Base-by-base conservation (phyloP, 2,113 vertebrate species). In the Amphiprion ocellaris region DNA sequence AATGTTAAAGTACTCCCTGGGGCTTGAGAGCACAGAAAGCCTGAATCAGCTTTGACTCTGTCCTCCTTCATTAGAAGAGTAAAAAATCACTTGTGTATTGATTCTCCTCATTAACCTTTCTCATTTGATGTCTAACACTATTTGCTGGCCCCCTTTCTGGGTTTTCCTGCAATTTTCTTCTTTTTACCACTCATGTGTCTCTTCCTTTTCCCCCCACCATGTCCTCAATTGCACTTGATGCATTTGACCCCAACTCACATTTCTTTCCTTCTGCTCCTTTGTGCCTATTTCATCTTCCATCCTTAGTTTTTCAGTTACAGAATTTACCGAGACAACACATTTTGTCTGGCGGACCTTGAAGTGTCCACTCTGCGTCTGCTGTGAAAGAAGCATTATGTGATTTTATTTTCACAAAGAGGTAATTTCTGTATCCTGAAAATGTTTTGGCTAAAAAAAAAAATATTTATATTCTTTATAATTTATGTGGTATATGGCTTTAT, bases 61-160 rank as follows among this genome's bases (percentile, higher is more conserved):
- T 88, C 86, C 44, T 83, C 84, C 19, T 89, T 81, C 62, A 83
- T 91, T 89, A 87, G 77, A 78, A 17, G 46, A 66, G 69, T 61
- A 79, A 74, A 77, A 83, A 77, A 91, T 87, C 81, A 64, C 66
- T 49, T 8, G 50, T 72, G 60, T 58, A 92, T 90, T 69, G 83
- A 93, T 90, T 85, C 39, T 37, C 58, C 69, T 86, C 63, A 56
- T 79, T 86, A 86, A 84, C 82, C 81, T 84, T 87, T 87, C 58
- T 79, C 55, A 60, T 79, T 55, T 86, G 76, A 88, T 85, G 62
- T 70, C 49, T 72, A 69, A 84, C 21, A 23, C 74, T 30, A 28
- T 80, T 87, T 79, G 62, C 67, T 55, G 23, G 74, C 28, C 56
- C 12, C 62, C 58, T 50, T 44, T 69, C 28, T 1, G 12, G 17